Conservation (phyloP, 2,113 vertebrate species). For the Oreotragus oreotragus region DNA sequence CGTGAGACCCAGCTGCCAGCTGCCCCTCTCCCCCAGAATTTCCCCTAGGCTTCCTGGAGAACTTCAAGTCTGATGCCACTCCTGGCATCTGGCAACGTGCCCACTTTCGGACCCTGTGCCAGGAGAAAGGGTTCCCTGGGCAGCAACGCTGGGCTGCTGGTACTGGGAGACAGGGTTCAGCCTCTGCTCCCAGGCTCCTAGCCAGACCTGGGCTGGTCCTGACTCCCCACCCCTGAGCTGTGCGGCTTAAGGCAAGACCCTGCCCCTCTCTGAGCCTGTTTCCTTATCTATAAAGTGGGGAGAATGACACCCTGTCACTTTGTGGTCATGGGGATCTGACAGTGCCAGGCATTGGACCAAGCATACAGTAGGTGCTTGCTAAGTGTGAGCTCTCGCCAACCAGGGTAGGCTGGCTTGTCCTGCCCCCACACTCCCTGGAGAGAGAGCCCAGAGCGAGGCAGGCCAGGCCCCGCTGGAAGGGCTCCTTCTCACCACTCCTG, state of each 20-base stretch:
- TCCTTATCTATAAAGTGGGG: not conserved
- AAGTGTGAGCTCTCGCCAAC: not conserved
- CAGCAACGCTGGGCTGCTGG: not conserved
- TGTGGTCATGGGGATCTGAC: not conserved
- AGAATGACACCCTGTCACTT: not conserved
- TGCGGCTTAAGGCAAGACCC: not conserved
- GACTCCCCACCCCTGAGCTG: not conserved
- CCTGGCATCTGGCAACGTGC: not conserved
- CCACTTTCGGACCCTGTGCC: not conserved
- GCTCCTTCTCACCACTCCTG: not conserved
- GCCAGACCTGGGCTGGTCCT: not conserved
- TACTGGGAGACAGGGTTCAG: not conserved
- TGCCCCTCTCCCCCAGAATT: not conserved
- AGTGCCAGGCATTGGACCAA: not conserved
- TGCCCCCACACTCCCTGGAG: no score
- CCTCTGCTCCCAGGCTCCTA: not conserved
- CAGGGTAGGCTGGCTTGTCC: not conserved
- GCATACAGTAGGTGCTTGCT: not conserved
- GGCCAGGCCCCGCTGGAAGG: rapidly evolving
- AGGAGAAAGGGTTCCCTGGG: not conserved
- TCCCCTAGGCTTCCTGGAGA: not conserved
- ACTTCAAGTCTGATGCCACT: not conserved
- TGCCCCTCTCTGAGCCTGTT: not conserved
- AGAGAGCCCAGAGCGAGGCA: not conserved
- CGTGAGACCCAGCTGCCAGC: not conserved